Conservation (phyloP, 2,888 invertebrate species). For the Liodrosophila aerea region DNA sequence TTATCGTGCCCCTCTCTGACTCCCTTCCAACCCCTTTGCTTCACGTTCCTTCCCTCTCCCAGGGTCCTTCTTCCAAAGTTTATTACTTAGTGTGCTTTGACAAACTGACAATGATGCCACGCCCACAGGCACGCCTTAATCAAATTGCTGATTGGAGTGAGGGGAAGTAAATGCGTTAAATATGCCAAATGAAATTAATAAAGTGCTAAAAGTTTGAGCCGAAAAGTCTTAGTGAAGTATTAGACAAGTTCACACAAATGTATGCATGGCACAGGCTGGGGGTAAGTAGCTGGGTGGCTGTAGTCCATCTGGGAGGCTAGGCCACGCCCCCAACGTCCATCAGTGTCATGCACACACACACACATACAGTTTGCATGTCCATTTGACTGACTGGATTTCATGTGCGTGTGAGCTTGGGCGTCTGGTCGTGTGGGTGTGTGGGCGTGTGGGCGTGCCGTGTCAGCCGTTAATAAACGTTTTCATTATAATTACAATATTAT, state of each 20-base stretch:
- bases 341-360: slow-evolving; percentile 25
- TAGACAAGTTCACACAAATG: slow-evolving; percentile 7
- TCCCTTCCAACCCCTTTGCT: too few species aligned
- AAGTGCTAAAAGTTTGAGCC: slow-evolving; percentile 56
- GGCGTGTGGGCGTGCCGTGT: slow-evolving; percentile 20
- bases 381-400: slow-evolving; percentile 15
- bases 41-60: too few species aligned
- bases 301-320: too few species aligned
- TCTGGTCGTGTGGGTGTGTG: slow-evolving; percentile 11
- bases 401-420: slow-evolving; percentile 12
- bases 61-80: too few species aligned
- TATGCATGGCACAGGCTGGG: background rate
- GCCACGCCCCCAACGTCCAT: slow-evolving; percentile 35
- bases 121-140: slow-evolving; percentile 1
- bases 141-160: slow-evolving; percentile 27
- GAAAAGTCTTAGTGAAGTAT: slow-evolving; percentile 40
- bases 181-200: slow-evolving; percentile 69
- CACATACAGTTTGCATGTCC: slow-evolving; percentile 23
- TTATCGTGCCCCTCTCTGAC: too few species aligned
- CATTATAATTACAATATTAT: slow-evolving; percentile 68
- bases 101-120: slow-evolving; percentile 8
- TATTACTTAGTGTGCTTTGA: too few species aligned
- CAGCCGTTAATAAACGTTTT: slow-evolving; percentile 57
- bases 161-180: slow-evolving; percentile 53
- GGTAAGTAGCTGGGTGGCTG: too few species aligned